Evolutionary conservation across 1,140 invertebrate species (phyloP).

Genomic region (Nymphalis io): DNA sequence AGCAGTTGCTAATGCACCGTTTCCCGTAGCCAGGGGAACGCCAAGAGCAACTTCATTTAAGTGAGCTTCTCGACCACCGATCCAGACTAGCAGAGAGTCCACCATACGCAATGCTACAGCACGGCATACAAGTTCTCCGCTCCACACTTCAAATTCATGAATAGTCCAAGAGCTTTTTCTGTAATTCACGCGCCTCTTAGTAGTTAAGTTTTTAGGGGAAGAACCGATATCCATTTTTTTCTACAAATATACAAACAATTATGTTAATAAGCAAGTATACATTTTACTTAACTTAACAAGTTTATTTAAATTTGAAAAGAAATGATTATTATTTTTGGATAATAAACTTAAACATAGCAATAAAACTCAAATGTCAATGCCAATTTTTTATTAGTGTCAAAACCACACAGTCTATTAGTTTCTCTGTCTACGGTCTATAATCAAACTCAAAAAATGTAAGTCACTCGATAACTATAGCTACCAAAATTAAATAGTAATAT

Average conservation of each 20-base stretch:
- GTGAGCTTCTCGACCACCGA: slow-evolving; percentile 44
- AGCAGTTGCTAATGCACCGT: slow-evolving; percentile 34
- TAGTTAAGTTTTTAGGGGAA: slow-evolving; percentile 31
- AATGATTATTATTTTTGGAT: too few species aligned
- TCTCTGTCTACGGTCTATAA: too few species aligned
- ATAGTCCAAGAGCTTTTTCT: slow-evolving; percentile 47
- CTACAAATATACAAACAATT: background rate
- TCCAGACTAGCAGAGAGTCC: slow-evolving; percentile 46
- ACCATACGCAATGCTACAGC: slow-evolving; percentile 45
- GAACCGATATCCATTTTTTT: slow-evolving; percentile 17
- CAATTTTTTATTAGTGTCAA: too few species aligned
- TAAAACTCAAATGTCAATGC: too few species aligned
- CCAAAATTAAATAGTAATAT: too few species aligned
- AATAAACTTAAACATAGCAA: too few species aligned
- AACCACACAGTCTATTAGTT: too few species aligned
- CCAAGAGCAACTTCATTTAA: slow-evolving; percentile 45
- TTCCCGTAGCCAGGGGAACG: slow-evolving; percentile 34
- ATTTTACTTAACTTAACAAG: background rate
- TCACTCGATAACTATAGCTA: too few species aligned
- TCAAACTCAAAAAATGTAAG: too few species aligned
- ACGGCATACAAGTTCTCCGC: slow-evolving; percentile 44
- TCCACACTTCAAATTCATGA: slow-evolving; percentile 54
- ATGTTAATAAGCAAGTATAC: background rate
- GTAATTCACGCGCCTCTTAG: slow-evolving; percentile 46
- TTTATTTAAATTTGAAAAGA: too few species aligned